Percentiles rank a stretch among this genome's conserved stretches.
phyloP scores from a whole-genome alignment of 2,113 vertebrate genomes.

The Zapornia atra region DNA sequence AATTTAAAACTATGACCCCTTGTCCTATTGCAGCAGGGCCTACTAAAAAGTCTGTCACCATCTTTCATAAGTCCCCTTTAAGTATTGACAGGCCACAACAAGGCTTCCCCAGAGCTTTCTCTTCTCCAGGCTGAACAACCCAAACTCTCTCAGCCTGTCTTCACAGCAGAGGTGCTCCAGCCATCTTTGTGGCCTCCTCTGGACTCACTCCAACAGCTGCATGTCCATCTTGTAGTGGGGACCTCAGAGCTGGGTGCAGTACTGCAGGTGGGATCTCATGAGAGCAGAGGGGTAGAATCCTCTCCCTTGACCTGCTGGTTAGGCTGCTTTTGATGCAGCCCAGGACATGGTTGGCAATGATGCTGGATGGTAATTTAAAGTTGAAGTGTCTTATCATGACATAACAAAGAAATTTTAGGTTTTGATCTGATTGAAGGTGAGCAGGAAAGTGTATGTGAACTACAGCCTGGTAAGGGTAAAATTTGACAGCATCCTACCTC shows the following conservation, averaged over 20 bases:
- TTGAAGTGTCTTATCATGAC: not conserved
- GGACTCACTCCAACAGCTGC: not conserved
- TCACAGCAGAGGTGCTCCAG: not conserved
- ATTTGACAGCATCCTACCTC: not conserved
- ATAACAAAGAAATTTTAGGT: not conserved
- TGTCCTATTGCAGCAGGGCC: not conserved
- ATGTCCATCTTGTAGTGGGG: not conserved
- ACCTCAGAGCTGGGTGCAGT: accelerated
- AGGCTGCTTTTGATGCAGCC: not conserved
- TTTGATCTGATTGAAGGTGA: not conserved
- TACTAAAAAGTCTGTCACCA: not conserved
- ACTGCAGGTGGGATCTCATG: not conserved
- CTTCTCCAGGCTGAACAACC: not conserved
- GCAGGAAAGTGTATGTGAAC: not conserved
- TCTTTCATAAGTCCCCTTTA: not conserved
- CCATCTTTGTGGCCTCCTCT: not conserved
- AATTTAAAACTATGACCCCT: not conserved
- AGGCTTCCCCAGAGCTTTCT: not conserved
- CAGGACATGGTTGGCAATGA: not conserved
- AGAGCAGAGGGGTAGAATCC: no score
- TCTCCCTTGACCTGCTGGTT: no score
- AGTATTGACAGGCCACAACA: not conserved
- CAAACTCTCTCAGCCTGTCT: not conserved
- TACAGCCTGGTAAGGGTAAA: not conserved
- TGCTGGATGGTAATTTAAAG: not conserved